Conservation (phyloP, 2,888 invertebrate genomes). For the Carabus problematicus region DNA sequence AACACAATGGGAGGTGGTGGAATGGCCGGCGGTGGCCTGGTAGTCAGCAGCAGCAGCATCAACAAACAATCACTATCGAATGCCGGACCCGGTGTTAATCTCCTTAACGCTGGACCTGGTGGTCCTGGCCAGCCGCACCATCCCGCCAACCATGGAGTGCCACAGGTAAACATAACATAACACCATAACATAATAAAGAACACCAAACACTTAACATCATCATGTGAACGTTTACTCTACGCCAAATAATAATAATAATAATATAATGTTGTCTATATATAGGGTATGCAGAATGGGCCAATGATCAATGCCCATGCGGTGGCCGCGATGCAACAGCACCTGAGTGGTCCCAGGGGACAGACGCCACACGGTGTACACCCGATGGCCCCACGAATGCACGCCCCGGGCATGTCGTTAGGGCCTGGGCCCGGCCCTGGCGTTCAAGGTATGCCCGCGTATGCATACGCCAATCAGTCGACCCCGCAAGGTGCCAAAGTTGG, state of each 20-base stretch:
- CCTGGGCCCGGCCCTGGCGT: conserved; percentile 62
- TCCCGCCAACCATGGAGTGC: conserved; percentile 55
- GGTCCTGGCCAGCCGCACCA: conserved; percentile 60
- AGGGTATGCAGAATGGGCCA: conserved; percentile 81
- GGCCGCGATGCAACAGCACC: conserved; percentile 59
- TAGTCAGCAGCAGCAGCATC: conserved; percentile 76
- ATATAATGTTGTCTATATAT: conserved; percentile 48
- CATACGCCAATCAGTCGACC: conserved; percentile 63
- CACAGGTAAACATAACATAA: conserved; percentile 57
- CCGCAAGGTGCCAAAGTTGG: conserved; percentile 60
- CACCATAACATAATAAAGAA: too few relatives aligned
- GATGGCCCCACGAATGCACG: conserved; percentile 68
- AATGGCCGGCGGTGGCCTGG: conserved; percentile 76
- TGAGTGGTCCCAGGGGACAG: conserved; percentile 60
- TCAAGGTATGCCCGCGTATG: conserved; percentile 66
- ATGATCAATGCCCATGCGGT: conserved; percentile 66
- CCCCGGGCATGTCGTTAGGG: conserved; percentile 61
- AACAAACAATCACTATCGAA: conserved; percentile 74
- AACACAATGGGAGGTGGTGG: conserved; percentile 65
- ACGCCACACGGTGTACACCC: conserved; percentile 60
- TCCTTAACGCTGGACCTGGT: conserved; percentile 62
- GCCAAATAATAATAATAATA: neutral
- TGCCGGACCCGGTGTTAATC: conserved; percentile 54
- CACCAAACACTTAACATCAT: too few relatives aligned
- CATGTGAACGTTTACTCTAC: neutral